phyloP scores from a whole-genome alignment of 2,888 invertebrate genomes.

The Coenonympha glycerion region DNA sequence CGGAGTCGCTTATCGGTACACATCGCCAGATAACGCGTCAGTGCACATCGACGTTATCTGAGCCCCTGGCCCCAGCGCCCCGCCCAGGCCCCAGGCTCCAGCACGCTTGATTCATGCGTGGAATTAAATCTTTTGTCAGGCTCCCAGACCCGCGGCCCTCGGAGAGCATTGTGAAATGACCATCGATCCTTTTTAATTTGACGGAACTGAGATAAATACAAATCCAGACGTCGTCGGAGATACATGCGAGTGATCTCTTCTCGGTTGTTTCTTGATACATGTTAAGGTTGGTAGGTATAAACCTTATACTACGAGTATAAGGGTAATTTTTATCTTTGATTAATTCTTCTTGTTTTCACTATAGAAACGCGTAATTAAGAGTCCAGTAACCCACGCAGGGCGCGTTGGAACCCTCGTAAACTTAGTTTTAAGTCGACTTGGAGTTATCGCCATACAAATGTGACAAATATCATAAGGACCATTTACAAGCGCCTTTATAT shows the following conservation, averaged over 20 bases:
- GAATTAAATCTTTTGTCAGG: conserved; percentile 75
- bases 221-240: conserved; percentile 46
- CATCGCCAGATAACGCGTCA: conserved; percentile 44
- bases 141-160: conserved; percentile 50
- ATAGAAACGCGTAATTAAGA: too few species aligned
- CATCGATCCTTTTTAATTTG: conserved; percentile 55
- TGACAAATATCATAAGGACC: too few species aligned
- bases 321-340: too few species aligned
- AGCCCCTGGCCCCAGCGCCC: conserved; percentile 38
- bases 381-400: too few species aligned
- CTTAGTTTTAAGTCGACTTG: too few species aligned
- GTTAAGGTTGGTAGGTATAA: too few species aligned
- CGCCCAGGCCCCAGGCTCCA: conserved; percentile 45
- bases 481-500: too few species aligned
- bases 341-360: too few species aligned
- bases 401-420: too few species aligned
- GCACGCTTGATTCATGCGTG: conserved; percentile 72
- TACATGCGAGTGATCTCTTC: conserved; percentile 49
- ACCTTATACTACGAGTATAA: too few species aligned
- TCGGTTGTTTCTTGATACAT: too few species aligned
- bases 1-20: conserved; percentile 29
- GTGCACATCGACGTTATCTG: conserved; percentile 34
- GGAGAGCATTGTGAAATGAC: conserved; percentile 50
- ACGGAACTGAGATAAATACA: conserved; percentile 45
- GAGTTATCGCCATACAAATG: too few species aligned